Evolutionary conservation across 35 echinoderm and acorn worm genomes (phyloP).

Genomic region (Patiria miniata): DNA sequence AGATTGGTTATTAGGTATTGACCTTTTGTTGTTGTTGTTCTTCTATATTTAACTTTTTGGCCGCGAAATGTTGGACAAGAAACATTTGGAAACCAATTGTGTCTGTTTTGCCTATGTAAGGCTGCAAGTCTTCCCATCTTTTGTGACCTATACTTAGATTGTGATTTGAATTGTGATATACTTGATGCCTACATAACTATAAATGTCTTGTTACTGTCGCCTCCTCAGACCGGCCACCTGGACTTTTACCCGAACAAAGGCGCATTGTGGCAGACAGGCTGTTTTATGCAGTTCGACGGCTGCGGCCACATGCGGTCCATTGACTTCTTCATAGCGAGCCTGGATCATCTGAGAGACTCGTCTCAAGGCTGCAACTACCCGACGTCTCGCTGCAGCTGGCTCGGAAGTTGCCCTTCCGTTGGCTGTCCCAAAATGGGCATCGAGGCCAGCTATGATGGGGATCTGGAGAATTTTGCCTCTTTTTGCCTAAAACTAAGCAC

Average conservation of each 20-base stretch:
- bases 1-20: background rate
- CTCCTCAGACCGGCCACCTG: background rate
- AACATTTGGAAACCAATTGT: too few species aligned
- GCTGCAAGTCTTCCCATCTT: too few species aligned
- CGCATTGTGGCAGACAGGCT: background rate
- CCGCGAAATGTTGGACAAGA: background rate
- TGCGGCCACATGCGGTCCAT: background rate
- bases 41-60: background rate
- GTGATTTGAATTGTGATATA: too few species aligned
- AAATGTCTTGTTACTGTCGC: too few species aligned
- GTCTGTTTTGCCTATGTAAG: too few species aligned
- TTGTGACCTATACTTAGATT: too few species aligned
- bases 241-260: slow-evolving; percentile 4
- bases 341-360: background rate
- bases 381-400: background rate
- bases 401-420: too few species aligned
- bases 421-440: background rate
- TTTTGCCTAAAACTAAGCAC: too few species aligned
- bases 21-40: background rate
- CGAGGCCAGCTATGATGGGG: background rate
- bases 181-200: background rate
- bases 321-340: background rate
- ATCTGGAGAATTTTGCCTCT: too few species aligned
- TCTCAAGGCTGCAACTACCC: background rate
- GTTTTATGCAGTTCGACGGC: background rate